Percentiles rank a stretch among this genome's conserved stretches.
These are phyloP conservation scores for Serinus canaria DNA, from an alignment of 2,113 vertebrate genomes.

Conservation along the genomic window DNA sequence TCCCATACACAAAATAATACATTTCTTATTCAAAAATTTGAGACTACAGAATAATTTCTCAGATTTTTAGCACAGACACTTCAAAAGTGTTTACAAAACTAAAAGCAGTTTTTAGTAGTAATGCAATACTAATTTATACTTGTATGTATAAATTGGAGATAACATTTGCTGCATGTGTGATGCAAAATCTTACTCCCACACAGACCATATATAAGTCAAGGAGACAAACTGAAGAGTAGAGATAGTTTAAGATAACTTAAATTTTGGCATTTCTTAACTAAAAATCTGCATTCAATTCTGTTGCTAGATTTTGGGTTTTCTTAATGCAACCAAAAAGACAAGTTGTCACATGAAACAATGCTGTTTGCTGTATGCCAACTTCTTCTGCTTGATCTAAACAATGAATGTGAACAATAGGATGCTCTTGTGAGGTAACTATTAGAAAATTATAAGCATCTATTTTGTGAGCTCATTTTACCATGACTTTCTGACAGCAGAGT, in stretches of 20 bases:
- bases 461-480: neutral
- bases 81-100: neutral
- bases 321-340: neutral
- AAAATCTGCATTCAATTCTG: neutral
- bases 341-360: neutral
- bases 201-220: neutral
- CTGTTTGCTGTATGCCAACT: neutral
- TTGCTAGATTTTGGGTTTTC: neutral
- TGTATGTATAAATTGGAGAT: neutral
- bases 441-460: neutral
- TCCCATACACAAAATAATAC: neutral
- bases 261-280: neutral
- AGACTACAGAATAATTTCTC: neutral
- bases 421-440: neutral
- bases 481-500: neutral
- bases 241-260: neutral
- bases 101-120: neutral
- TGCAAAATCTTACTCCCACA: neutral
- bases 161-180: neutral
- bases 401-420: neutral
- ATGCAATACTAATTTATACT: neutral
- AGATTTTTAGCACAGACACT: neutral
- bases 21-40: neutral
- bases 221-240: neutral
- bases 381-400: neutral